Conservation (phyloP, 2,888 invertebrate species). For the Yponomeuta plumbellus region DNA sequence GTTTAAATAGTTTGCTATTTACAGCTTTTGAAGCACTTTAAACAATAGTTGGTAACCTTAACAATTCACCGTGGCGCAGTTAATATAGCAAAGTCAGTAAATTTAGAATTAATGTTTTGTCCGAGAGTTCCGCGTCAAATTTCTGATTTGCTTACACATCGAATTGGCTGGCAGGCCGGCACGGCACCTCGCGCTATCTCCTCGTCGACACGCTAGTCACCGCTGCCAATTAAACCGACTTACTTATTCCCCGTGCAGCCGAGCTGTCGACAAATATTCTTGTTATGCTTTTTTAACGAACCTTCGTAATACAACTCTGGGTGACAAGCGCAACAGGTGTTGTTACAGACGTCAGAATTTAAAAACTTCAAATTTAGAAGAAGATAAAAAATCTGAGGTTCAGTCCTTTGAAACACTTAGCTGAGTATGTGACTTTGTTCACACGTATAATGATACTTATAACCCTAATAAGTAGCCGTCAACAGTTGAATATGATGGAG, state of each 20-base stretch:
- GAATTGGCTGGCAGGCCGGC: neutral
- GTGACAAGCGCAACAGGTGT: neutral
- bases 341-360: neutral
- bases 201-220: conserved; percentile 11
- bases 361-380: neutral
- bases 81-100: neutral
- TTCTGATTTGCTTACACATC: neutral
- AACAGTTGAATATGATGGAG: neutral
- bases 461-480: neutral
- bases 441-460: neutral
- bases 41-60: neutral
- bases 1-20: too few relatives aligned
- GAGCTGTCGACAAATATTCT: neutral
- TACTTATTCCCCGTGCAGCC: neutral
- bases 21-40: too few relatives aligned
- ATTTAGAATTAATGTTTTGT: neutral
- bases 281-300: neutral
- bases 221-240: conserved; percentile 14
- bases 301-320: neutral
- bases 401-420: neutral
- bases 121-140: neutral
- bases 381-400: neutral
- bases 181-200: conserved; percentile 8
- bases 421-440: neutral
- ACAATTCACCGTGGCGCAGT: neutral